Evolutionary conservation across 1,140 invertebrate species (phyloP), one percentile per base, ranked within the genome.

Genomic region (Plodia interpunctella): DNA sequence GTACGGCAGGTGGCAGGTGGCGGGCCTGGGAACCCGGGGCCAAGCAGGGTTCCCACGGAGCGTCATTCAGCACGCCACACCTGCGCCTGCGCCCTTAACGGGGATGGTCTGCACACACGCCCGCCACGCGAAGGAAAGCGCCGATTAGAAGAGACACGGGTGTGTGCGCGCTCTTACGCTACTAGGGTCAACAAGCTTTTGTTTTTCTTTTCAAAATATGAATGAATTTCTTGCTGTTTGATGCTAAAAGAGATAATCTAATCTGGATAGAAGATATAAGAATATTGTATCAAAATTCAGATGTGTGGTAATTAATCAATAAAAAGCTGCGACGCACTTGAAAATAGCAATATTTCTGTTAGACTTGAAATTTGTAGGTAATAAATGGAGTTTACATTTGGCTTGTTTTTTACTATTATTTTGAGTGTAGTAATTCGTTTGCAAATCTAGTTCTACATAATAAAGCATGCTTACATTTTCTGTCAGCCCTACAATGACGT

Each of bases 1-100:
- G 79, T 87, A 84, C 73, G 83, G 83, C 83, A 86, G 84, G 83
- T 86, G 86, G 81, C 81, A 80, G 81, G 80, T 85, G 83, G 74
- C 60, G 68, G 66, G 56, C 76, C 70, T 87, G 84, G 86, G 86
- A 87, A 88, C 84, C 66, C 76, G 72, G 86, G 83, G 83, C 81
- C 79, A 80, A 65, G 75, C 54, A 68, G 74, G 56, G 83, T 87
- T 88, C 83, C 83, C 86, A 88, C 86, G 86, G 70, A 63, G 72
- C 76, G 75, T 87, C 83, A 88, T 88, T 88, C 81, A 87, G 70
- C 70, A 73, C 61, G 65, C 65, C 71, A 74, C 83, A 86, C 21
- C 21, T 25, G 21, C 21, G n/a, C 83, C 83, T 87, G 83, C 86
- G 74, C 77, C 78, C 82, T 80, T 87, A 82, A 84, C 83, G 80